phyloP scores from a whole-genome alignment of 2,113 vertebrate genomes.

The Atherinomorus stipes region DNA sequence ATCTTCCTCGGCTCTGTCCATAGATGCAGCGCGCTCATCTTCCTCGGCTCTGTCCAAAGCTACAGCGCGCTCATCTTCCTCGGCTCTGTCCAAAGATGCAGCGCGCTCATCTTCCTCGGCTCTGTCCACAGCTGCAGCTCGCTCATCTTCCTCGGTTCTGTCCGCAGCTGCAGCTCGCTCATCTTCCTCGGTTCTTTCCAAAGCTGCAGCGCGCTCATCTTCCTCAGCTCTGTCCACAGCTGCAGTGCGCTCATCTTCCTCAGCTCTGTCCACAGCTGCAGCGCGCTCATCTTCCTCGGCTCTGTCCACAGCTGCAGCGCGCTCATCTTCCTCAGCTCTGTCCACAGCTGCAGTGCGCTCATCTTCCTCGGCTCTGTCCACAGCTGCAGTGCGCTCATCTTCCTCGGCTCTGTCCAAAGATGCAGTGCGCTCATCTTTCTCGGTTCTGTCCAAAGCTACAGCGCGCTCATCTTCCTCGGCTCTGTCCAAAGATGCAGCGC shows the following conservation, averaged over 20 bases:
- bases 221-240: too few species aligned
- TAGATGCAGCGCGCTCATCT: slow-evolving; percentile 10
- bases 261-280: slow-evolving; percentile 11
- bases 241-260: slow-evolving; percentile 15
- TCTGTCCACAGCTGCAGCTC: too few species aligned
- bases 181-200: slow-evolving; percentile 12
- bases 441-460: not conserved
- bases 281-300: too few species aligned
- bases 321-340: slow-evolving; percentile 13
- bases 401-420: slow-evolving; percentile 11
- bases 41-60: slow-evolving; percentile 11
- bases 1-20: too few species aligned
- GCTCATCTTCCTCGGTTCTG: too few species aligned
- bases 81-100: not conserved
- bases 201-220: too few species aligned
- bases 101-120: slow-evolving; percentile 17
- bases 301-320: slow-evolving; percentile 6
- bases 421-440: too few species aligned
- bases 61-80: too few species aligned
- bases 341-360: too few species aligned
- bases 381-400: slow-evolving; percentile 11
- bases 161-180: slow-evolving; percentile 5
- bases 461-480: slow-evolving; percentile 17
- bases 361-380: too few species aligned
- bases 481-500: too few species aligned